A percentile compares a stretch with the other conserved stretches of the same genome.
Conservation (phyloP, 2,113 vertebrate genomes). For the Syngnathoides biaculeatus region DNA sequence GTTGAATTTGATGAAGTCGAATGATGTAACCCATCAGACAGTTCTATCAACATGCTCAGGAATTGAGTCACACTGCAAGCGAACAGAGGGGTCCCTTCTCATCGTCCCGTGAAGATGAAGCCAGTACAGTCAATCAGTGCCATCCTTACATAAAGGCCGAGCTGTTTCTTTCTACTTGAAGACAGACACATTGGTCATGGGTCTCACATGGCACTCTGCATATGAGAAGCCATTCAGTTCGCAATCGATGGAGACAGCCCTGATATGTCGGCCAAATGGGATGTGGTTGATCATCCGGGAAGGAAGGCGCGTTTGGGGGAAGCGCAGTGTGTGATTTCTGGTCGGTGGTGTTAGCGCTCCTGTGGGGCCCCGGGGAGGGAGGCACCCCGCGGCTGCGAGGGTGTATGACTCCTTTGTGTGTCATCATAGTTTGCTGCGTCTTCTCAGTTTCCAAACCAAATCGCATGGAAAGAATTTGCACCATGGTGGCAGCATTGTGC, state of each 20-base stretch:
- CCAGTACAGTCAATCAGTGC: slow-evolving; percentile 31
- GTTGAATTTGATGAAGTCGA: slow-evolving; percentile 19
- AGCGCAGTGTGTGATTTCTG: slow-evolving; percentile 39
- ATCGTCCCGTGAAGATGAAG: slow-evolving; percentile 26
- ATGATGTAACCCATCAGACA: slow-evolving; percentile 30
- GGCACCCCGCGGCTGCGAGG: slow-evolving; percentile 45
- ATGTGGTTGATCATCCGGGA: slow-evolving; percentile 53
- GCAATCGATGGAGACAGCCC: slow-evolving; percentile 23
- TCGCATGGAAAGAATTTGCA: slow-evolving; percentile 40
- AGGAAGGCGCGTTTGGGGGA: slow-evolving; percentile 46
- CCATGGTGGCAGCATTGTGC: slow-evolving; percentile 35
- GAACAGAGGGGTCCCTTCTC: slow-evolving; percentile 44
- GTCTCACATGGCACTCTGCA: slow-evolving; percentile 27
- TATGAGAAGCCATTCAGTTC: slow-evolving; percentile 32
- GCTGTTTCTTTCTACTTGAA: slow-evolving; percentile 39
- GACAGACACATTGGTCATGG: slow-evolving; percentile 30
- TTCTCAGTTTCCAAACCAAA: slow-evolving; percentile 38
- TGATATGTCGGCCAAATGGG: slow-evolving; percentile 36
- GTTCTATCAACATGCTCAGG: slow-evolving; percentile 26
- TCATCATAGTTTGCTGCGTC: slow-evolving; percentile 34
- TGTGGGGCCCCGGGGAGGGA: slow-evolving; percentile 45
- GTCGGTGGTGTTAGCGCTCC: slow-evolving; percentile 25
- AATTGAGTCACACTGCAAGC: slow-evolving; percentile 45
- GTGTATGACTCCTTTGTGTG: slow-evolving; percentile 47
- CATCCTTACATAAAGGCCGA: slow-evolving; percentile 41